phyloP scores from a whole-genome alignment of 2,888 invertebrate species.

The Yponomeuta malinellus region DNA sequence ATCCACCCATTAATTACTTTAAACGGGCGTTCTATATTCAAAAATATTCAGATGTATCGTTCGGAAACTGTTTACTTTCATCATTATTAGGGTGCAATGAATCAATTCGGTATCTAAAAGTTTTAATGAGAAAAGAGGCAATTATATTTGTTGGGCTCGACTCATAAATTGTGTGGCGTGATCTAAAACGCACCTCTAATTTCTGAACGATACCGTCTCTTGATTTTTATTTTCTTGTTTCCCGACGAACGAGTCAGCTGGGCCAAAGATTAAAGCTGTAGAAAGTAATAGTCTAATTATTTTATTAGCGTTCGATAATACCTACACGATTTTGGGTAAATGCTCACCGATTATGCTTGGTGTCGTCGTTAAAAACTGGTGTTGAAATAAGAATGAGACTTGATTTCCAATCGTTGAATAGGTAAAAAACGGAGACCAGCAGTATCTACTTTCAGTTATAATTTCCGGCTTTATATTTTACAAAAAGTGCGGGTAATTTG shows the following conservation, averaged over 20 bases:
- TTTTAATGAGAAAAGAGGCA: slow-evolving; percentile 36
- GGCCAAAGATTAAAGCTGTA: slow-evolving; percentile 12
- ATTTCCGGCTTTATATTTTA: too few relatives aligned
- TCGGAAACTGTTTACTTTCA: slow-evolving; percentile 29
- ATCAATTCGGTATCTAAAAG: slow-evolving; percentile 35
- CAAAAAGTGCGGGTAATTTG: too few relatives aligned
- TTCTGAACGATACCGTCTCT: slow-evolving; percentile 17
- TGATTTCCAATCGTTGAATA: not conserved
- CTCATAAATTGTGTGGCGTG: slow-evolving; percentile 20
- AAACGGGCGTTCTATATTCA: slow-evolving; percentile 26
- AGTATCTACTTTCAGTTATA: too few relatives aligned
- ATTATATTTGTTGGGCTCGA: slow-evolving; percentile 22
- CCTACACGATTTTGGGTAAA: not conserved
- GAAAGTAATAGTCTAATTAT: not conserved
- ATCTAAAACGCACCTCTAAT: slow-evolving; percentile 18
- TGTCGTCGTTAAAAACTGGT: not conserved
- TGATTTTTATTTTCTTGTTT: slow-evolving; percentile 16
- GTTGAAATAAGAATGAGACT: not conserved
- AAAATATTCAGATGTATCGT: slow-evolving; percentile 20
- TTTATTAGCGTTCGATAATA: not conserved
- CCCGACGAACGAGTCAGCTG: slow-evolving; percentile 6
- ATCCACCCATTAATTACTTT: slow-evolving; percentile 17
- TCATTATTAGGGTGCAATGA: slow-evolving; percentile 32
- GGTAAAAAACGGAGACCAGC: not conserved
- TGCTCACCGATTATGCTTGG: not conserved